These are phyloP conservation scores for Drosophila virilis DNA, from an alignment of 1,140 invertebrate species.

Conservation along the genomic window DNA sequence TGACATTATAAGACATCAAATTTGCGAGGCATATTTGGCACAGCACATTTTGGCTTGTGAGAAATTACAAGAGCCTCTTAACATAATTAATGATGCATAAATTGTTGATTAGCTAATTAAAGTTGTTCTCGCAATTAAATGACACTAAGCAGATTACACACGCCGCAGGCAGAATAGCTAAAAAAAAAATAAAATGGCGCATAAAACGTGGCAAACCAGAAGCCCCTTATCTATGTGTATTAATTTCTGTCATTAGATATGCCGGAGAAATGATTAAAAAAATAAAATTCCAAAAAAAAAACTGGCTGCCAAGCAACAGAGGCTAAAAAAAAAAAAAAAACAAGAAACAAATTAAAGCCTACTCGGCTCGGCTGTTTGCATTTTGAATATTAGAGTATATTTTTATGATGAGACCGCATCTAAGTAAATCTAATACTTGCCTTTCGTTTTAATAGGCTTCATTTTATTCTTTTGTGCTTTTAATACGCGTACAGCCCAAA, in stretches of 20 bases:
- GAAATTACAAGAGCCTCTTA: conserved; percentile 29
- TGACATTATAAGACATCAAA: too few relatives aligned
- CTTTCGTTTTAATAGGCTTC: conserved; percentile 48
- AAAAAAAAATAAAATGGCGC: background rate
- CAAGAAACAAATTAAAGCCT: conserved; percentile 27
- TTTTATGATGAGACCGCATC: conserved; percentile 12
- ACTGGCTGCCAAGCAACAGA: conserved; percentile 14
- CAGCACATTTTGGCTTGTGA: background rate
- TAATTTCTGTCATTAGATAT: conserved; percentile 43
- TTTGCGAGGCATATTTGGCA: background rate
- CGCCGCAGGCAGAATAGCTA: background rate
- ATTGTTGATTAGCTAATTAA: conserved; percentile 62
- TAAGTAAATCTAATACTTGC: conserved; percentile 48
- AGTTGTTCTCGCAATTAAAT: conserved; percentile 44
- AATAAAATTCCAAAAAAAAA: conserved; percentile 11
- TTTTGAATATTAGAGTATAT: conserved; percentile 18
- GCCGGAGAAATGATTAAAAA: conserved; percentile 49
- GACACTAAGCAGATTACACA: conserved; percentile 59
- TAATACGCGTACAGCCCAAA: conserved; percentile 26
- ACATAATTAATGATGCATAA: conserved; percentile 59
- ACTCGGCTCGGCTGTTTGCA: background rate
- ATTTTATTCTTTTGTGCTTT: conserved; percentile 52
- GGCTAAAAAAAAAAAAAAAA: background rate
- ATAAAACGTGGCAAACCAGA: conserved; percentile 22
- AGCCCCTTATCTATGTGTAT: conserved; percentile 42